Base-by-base conservation (phyloP, 2,113 vertebrate genomes). In the Hassar affinis region DNA sequence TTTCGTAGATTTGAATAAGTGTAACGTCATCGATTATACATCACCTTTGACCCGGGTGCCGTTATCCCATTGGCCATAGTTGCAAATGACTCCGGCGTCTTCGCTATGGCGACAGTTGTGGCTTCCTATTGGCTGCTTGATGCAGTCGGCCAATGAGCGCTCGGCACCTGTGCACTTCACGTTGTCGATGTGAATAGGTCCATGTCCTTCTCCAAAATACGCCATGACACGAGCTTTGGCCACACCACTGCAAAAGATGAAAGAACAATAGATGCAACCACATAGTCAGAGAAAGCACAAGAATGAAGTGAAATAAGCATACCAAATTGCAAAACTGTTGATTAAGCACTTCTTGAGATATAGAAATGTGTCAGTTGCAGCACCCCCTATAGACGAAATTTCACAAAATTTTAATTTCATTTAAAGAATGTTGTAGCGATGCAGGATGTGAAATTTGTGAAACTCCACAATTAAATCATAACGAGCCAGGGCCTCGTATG, bases 101-200 rank as follows among this genome's bases (percentile, higher is more conserved):
- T 99, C 98, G 0, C 95, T 97, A 82, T 99, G 98, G 33, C 97
- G 97, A 85, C 98, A 99, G 93, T 99, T 97, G 92, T 99, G 98
- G 0, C 11, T 95, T 56, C 97, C 97, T 0, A 96, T 93, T 4
- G 95, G 93, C 88, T 97, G 96, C 85, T 97, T 98, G 86, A 97
- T 95, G 85, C 98, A 99, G 89, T 98, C 97, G 2, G 92, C 93
- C 71, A 99, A 68, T 0, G 94, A 94, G 33, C 94, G 92, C 90
- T 99, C 98, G 0, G 80, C 91, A 2, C 98, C 98, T 0, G 93
- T 94, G 25, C 98, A 99, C 83, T 96, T 96, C 68, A 98, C 94
- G 0, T 99, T 99, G 84, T 99, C 98, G 86, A 95, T 90, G 0
- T 99, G 96, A 85, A 99, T 99, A 0, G 97, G 97, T 0, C 98